phyloP scores from a whole-genome alignment of 2,113 vertebrate species.

The Muscicapa adusta region DNA sequence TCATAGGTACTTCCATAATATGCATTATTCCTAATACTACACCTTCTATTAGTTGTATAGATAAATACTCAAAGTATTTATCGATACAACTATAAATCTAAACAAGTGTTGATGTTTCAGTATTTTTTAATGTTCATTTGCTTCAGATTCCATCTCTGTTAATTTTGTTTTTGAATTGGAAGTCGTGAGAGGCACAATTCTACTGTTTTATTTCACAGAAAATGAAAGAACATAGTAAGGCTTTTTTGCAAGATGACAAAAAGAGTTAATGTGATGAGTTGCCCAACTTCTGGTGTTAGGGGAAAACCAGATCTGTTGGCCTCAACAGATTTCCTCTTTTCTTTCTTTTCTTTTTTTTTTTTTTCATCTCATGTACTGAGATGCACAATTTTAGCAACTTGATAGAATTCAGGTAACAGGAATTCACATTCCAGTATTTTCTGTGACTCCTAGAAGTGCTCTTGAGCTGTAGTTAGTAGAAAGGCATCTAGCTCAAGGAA shows the following conservation, averaged over 20 bases:
- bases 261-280: background rate
- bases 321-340: background rate
- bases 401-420: slow-evolving; percentile 62
- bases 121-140: background rate
- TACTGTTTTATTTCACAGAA: background rate
- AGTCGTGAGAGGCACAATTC: background rate
- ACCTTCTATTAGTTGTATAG: background rate
- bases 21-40: background rate
- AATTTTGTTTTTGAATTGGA: background rate
- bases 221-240: background rate
- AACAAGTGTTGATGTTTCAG: background rate
- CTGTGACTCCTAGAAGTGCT: slow-evolving; percentile 42
- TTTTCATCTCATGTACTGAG: slow-evolving; percentile 4
- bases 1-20: slow-evolving; percentile 22
- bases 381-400: slow-evolving; percentile 7
- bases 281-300: background rate
- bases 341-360: background rate
- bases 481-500: background rate
- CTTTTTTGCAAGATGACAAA: background rate
- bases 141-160: background rate
- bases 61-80: background rate
- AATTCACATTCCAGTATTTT: slow-evolving; percentile 69
- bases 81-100: background rate
- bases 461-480: slow-evolving; percentile 9
- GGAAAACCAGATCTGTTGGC: background rate